Evolutionary conservation across 2,113 vertebrate genomes (phyloP).

Genomic region (Martes martes): DNA sequence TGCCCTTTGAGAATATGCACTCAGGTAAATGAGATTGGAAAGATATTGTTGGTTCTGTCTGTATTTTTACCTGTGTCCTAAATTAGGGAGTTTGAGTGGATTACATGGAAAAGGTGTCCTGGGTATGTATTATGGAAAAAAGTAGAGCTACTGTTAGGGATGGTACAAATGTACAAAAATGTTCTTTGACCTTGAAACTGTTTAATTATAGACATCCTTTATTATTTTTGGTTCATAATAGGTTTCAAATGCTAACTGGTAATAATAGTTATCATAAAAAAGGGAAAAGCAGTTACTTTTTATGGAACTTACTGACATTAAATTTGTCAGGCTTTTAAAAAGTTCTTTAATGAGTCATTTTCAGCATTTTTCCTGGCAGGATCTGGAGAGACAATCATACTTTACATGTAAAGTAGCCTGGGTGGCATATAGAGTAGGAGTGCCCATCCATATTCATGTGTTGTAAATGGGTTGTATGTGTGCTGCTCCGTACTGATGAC

Average conservation of each 20-base stretch:
- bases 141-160: not conserved
- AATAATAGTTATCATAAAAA: not conserved
- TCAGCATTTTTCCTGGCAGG: not conserved
- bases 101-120: not conserved
- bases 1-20: not conserved
- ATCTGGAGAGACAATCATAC: not conserved
- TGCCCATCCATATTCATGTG: not conserved
- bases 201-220: not conserved
- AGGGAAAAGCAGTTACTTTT: not conserved
- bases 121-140: not conserved
- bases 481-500: not conserved
- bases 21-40: constrained; percentile 1
- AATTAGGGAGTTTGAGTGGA: not conserved
- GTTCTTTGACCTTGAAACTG: not conserved
- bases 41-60: not conserved
- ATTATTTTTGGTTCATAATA: not conserved
- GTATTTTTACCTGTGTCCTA: not conserved
- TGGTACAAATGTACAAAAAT: not conserved
- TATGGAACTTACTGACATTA: not conserved
- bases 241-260: not conserved
- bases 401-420: not conserved
- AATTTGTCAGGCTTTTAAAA: not conserved
- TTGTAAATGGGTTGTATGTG: not conserved
- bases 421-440: not conserved
- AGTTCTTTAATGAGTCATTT: not conserved